Percentiles rank a stretch among this genome's conserved stretches.
phyloP scores from a whole-genome alignment of 2,888 invertebrate species.

The Pherbina coryleti region DNA sequence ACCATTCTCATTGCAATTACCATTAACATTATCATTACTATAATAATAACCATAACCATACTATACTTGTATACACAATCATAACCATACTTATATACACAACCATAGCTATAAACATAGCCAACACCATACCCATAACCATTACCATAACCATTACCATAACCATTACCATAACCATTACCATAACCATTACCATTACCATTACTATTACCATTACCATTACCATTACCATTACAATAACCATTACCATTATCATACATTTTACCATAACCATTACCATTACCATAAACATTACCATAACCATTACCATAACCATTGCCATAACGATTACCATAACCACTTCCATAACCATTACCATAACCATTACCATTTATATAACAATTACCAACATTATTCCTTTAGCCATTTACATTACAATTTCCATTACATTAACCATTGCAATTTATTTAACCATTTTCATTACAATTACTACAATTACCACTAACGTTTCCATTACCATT shows the following conservation, averaged over 20 bases:
- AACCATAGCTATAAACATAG: not conserved
- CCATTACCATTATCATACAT: not conserved
- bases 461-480: not conserved
- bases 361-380: too few species aligned
- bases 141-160: too few species aligned
- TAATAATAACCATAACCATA: too few species aligned
- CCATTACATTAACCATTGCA: not conserved
- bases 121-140: not conserved
- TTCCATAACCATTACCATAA: not conserved
- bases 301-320: not conserved
- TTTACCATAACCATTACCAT: not conserved
- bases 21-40: too few species aligned
- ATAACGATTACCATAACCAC: not conserved
- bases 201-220: not conserved
- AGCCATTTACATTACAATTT: not conserved
- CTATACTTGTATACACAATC: too few species aligned
- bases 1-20: too few species aligned
- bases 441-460: not conserved
- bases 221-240: not conserved
- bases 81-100: too few species aligned
- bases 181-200: not conserved
- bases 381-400: not conserved
- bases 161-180: too few species aligned
- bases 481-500: not conserved
- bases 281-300: not conserved